Evolutionary conservation across 1,140 invertebrate genomes (phyloP).

Genomic region (Lucilia sericata): DNA sequence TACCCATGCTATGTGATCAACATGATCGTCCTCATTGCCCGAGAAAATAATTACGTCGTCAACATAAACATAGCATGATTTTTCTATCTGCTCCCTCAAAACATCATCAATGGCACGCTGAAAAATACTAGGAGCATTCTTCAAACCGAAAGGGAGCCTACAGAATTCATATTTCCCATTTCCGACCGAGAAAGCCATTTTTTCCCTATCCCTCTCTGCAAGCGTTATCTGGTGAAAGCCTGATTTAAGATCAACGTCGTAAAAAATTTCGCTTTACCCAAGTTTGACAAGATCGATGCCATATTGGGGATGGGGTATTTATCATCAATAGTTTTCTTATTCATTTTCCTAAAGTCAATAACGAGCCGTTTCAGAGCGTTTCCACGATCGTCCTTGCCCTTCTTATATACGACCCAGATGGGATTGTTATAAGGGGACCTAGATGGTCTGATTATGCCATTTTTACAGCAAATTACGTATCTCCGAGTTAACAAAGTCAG

Average conservation of each 20-base stretch:
- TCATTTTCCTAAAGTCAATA: conserved; percentile 60
- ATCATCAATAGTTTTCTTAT: conserved; percentile 50
- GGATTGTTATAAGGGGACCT: conserved; percentile 48
- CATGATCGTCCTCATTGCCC: no score
- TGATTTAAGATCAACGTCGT: conserved; percentile 39
- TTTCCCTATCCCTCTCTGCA: conserved; percentile 23
- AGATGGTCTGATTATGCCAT: conserved; percentile 46
- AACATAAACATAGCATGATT: no score
- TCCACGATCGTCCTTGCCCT: conserved; percentile 22
- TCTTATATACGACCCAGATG: conserved; percentile 38
- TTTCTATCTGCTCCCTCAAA: no score
- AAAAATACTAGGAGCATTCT: no score
- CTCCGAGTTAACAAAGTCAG: conserved; percentile 17
- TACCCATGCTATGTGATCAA: no score
- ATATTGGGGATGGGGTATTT: conserved; percentile 32
- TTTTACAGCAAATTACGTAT: conserved; percentile 42
- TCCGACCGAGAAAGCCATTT: neutral
- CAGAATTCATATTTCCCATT: neutral
- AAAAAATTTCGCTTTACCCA: conserved; percentile 38
- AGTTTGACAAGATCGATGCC: conserved; percentile 39
- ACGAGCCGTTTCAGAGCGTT: conserved; percentile 44
- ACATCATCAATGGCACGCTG: no score
- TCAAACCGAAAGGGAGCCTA: conserved; percentile 58
- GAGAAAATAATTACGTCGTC: no score
- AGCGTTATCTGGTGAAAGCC: conserved; percentile 39